Evolutionary conservation across 2,797 vertebrate species (phyloP).

Genomic region (Peromyscus attwateri): DNA sequence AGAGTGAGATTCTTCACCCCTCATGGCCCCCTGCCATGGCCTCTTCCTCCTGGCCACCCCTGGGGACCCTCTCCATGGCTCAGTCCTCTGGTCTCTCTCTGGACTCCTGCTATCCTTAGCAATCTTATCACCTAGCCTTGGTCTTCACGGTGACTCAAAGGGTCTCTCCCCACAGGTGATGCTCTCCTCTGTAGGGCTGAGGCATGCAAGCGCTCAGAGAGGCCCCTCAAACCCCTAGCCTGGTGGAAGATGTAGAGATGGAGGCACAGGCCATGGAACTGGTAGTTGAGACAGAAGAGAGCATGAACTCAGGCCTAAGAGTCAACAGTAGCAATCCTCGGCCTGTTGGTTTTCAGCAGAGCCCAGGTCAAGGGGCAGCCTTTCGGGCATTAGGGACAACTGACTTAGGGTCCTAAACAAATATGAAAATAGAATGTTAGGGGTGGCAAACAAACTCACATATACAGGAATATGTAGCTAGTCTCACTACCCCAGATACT

Average conservation of each 20-base stretch:
- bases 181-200: not conserved
- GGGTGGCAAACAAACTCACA: not conserved
- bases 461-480: not conserved
- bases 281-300: not conserved
- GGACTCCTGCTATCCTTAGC: conserved; percentile 13
- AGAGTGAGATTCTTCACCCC: conserved; percentile 71
- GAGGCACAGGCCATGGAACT: not conserved
- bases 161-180: not conserved
- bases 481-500: not conserved
- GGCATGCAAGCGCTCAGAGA: not conserved
- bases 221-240: not conserved
- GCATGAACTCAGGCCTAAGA: not conserved
- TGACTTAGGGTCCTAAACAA: not conserved
- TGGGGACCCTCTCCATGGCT: conserved; percentile 79
- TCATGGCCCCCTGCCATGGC: conserved; percentile 53
- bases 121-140: not conserved
- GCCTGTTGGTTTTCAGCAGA: not conserved
- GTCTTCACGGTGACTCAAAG: not conserved
- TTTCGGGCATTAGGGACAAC: not conserved
- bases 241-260: not conserved
- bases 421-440: not conserved
- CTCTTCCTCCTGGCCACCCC: conserved; percentile 82
- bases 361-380: not conserved
- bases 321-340: not conserved
- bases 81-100: conserved; percentile 12